Conservation (phyloP, 2,888 invertebrate species). For the Nowickia ferox region DNA sequence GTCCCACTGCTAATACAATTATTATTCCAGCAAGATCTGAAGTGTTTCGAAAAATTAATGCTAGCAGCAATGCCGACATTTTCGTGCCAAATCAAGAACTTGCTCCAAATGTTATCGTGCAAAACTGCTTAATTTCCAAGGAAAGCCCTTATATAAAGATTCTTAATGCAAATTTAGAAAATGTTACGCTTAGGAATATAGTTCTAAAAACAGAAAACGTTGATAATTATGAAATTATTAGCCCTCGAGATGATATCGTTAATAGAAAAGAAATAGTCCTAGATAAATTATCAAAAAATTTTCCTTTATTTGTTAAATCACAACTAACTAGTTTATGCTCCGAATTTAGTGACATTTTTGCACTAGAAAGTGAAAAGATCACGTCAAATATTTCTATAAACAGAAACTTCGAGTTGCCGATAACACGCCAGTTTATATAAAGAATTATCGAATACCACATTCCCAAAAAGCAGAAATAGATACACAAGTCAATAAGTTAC, state of each 20-base stretch:
- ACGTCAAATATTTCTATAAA: slow-evolving; percentile 11
- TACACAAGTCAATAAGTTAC: slow-evolving; percentile 1
- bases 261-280: slow-evolving; percentile 4
- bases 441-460: slow-evolving; percentile 17
- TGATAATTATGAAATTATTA: neutral
- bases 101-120: slow-evolving; percentile 19
- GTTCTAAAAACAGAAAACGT: neutral
- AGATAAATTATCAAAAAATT: no score
- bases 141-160: neutral
- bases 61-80: no score
- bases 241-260: neutral
- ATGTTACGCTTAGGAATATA: neutral
- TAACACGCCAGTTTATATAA: slow-evolving; percentile 8
- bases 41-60: no score
- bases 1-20: no score
- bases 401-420: slow-evolving; percentile 23
- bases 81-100: neutral
- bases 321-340: slow-evolving; percentile 5
- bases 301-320: slow-evolving; percentile 8
- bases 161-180: neutral
- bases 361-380: slow-evolving; percentile 6
- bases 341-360: slow-evolving; percentile 15
- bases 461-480: slow-evolving; percentile 2
- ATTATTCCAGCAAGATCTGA: no score
- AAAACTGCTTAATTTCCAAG: slow-evolving; percentile 13